These are phyloP conservation scores for Gastracanthus pulcherrimus DNA, from an alignment of 2,888 invertebrate species.

Conservation along the genomic window DNA sequence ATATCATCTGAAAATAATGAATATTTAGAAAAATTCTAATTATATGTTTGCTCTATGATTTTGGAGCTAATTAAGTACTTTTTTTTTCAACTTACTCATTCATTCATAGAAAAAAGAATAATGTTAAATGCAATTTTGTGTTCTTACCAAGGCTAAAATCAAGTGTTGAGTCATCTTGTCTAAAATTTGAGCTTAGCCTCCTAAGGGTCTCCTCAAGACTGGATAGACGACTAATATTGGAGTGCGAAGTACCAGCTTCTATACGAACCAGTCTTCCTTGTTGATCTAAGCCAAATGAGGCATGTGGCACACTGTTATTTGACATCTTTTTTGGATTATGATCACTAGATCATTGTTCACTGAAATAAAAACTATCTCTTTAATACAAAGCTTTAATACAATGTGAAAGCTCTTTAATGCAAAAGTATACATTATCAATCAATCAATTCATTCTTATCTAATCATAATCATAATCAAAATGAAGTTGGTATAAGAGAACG, in stretches of 20 bases:
- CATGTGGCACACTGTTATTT: constrained; percentile 66
- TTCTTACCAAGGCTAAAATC: constrained; percentile 8
- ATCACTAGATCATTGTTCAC: constrained; percentile 43
- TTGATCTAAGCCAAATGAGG: constrained; percentile 65
- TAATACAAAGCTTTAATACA: too few species aligned
- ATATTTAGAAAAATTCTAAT: background rate
- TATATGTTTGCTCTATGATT: background rate
- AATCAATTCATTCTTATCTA: background rate
- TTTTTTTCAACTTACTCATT: background rate
- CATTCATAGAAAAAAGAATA: background rate
- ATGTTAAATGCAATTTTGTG: background rate
- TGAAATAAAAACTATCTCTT: constrained; percentile 45
- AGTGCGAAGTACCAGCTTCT: constrained; percentile 60
- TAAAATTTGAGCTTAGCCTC: constrained; percentile 66
- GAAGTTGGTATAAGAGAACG: background rate
- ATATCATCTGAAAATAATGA: constrained; percentile 63
- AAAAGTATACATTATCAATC: background rate
- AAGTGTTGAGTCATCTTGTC: constrained; percentile 62
- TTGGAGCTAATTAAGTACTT: background rate
- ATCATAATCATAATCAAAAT: background rate
- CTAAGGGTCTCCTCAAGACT: constrained; percentile 68
- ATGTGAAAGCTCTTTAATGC: too few species aligned
- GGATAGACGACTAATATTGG: constrained; percentile 63
- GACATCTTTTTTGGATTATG: constrained; percentile 66
- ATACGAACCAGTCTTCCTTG: constrained; percentile 66